Base-by-base conservation (phyloP, 2,797 vertebrate genomes). In the Phrynocephalus forsythii region DNA sequence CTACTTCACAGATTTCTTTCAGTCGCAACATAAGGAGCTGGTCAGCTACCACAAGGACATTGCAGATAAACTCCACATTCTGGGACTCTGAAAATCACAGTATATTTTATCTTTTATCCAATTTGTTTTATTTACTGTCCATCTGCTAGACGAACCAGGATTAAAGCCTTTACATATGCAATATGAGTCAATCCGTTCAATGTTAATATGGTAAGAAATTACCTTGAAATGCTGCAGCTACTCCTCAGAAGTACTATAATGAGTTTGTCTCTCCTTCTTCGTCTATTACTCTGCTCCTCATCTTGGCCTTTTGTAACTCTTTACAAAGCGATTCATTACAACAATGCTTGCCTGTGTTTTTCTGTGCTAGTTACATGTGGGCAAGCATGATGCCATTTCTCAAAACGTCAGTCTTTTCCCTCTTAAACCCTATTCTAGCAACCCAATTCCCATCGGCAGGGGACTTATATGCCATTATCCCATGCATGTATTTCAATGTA, bases 1-100 rank as follows among this genome's bases (percentile, higher is more conserved):
- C 96, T 80, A 99, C 98, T 95, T 99, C 99, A 89, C 99, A 99
- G 90, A 99, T 98, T 95, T 99, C 98, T 96, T 99, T 99, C 69
- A 99, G 95, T 38, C 99, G 97, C 33, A 95, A 97, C 95, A 99
- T 98, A 84, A 99, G 98, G 84, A 99, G 97, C 88, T 99, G 99
- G 95, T 99, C 99, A 4, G 99, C 99, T 91, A 99, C 98, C 88
- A 99, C 98, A 94, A 99, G 97, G 73, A 98, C 97, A 0, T 97
- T 98, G 95, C 99, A 99, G 80, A 98, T 93, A 95, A 99, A 99
- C 95, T 99, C 98, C 85, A 99, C 98, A 81, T 98, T 98, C 85
- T 97, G 94, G 94, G 96, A 98, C 84, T 99, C 99, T 99, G 96
- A 68, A 77, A 93, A 87, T 77, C 83, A 90, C 89, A 91, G 81